These are phyloP conservation scores for Simalia tracyae DNA, from an alignment of 2,797 vertebrate genomes.

Conservation along the genomic window DNA sequence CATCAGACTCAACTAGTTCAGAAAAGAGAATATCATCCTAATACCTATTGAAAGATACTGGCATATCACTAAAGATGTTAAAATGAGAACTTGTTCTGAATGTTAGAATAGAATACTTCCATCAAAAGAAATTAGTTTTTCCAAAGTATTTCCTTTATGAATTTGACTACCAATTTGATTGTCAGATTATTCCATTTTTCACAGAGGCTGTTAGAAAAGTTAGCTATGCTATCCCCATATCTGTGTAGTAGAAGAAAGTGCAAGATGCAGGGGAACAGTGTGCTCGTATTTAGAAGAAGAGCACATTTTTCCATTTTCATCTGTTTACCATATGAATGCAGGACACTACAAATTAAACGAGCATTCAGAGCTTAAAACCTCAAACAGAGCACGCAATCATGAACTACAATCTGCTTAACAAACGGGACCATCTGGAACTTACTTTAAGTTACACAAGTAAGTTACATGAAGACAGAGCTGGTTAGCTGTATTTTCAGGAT, in stretches of 20 bases:
- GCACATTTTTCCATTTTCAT: neutral
- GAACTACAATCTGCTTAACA: neutral
- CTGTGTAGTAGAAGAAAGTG: neutral
- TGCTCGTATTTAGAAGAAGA: neutral
- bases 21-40: too few relatives aligned
- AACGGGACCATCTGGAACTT: slow-evolving; percentile 5
- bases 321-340: neutral
- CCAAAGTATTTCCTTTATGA: neutral
- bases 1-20: neutral
- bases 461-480: neutral
- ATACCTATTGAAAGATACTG: too few relatives aligned
- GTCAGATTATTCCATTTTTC: neutral
- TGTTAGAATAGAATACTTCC: neutral
- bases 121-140: neutral
- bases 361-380: neutral
- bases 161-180: neutral
- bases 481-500: neutral
- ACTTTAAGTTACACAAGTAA: slow-evolving; percentile 19
- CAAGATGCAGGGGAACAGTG: neutral
- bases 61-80: neutral
- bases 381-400: neutral
- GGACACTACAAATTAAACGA: neutral
- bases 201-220: neutral
- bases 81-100: neutral
- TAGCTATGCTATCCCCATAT: neutral